Conservation (phyloP, 2,113 vertebrate genomes). For the Leucoraja erinaceus region DNA sequence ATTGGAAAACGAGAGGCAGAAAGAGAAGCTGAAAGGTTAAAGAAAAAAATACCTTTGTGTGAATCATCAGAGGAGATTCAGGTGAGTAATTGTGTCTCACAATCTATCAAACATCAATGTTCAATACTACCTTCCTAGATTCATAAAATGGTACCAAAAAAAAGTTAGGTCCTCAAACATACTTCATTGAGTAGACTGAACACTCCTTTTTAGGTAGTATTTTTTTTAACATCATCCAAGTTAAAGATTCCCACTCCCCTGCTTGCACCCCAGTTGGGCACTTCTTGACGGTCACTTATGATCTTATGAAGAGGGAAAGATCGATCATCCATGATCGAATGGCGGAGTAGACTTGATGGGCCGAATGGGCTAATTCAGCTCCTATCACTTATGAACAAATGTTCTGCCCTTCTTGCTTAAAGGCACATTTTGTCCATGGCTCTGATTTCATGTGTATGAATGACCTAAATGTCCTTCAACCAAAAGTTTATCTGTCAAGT, state of each 20-base stretch:
- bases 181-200: background rate
- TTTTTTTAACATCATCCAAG: background rate
- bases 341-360: too few relatives aligned
- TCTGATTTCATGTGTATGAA: background rate
- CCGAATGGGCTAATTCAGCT: too few relatives aligned
- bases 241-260: background rate
- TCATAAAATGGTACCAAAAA: background rate
- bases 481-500: background rate
- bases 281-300: too few relatives aligned
- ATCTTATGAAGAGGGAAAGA: too few relatives aligned
- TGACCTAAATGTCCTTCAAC: background rate
- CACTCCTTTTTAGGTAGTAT: too few relatives aligned
- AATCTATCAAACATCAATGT: background rate
- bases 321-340: too few relatives aligned
- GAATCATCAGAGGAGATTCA: slow-evolving; percentile 49
- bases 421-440: background rate
- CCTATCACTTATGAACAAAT: too few relatives aligned
- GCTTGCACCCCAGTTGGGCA: background rate
- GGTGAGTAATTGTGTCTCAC: slow-evolving; percentile 50
- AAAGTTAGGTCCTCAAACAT: background rate
- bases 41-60: slow-evolving; percentile 42
- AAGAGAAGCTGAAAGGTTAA: slow-evolving; percentile 40
- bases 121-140: background rate
- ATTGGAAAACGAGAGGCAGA: slow-evolving; percentile 48
- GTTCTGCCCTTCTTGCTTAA: background rate